These are phyloP conservation scores for Chaetodon trifasciatus DNA, from an alignment of 2,797 vertebrate genomes.

Conservation along the genomic window DNA sequence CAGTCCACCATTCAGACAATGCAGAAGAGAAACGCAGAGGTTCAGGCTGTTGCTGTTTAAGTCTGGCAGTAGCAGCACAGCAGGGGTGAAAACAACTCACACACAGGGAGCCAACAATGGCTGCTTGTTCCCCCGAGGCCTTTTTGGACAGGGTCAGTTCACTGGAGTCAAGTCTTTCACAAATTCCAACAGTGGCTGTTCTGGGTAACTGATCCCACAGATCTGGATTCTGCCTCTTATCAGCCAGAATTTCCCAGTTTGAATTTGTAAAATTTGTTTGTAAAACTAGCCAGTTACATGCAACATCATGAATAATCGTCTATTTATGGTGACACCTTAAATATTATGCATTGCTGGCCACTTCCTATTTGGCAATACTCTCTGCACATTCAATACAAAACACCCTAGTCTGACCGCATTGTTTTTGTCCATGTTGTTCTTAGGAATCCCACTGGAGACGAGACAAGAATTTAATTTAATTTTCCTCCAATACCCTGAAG, in stretches of 20 bases:
- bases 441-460: neutral
- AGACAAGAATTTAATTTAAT: neutral
- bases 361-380: neutral
- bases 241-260: neutral
- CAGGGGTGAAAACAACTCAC: conserved; percentile 15
- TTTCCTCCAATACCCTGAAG: neutral
- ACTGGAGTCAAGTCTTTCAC: neutral
- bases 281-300: neutral
- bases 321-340: neutral
- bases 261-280: neutral
- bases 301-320: neutral
- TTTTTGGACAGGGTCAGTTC: conserved; percentile 11
- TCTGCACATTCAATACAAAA: neutral
- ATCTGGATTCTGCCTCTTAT: neutral
- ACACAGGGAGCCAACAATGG: conserved; percentile 24
- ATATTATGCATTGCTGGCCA: no score
- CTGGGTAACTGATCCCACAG: neutral
- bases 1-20: neutral
- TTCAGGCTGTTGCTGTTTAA: conserved; percentile 13
- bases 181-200: neutral
- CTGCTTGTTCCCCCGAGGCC: conserved; percentile 19
- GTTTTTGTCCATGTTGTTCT: neutral
- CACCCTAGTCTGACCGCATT: neutral
- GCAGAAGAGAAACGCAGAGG: neutral
- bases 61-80: conserved; percentile 8